These are phyloP conservation scores for Pachymerium ferrugineum DNA, from an alignment of 2,888 invertebrate species.

Conservation along the genomic window DNA sequence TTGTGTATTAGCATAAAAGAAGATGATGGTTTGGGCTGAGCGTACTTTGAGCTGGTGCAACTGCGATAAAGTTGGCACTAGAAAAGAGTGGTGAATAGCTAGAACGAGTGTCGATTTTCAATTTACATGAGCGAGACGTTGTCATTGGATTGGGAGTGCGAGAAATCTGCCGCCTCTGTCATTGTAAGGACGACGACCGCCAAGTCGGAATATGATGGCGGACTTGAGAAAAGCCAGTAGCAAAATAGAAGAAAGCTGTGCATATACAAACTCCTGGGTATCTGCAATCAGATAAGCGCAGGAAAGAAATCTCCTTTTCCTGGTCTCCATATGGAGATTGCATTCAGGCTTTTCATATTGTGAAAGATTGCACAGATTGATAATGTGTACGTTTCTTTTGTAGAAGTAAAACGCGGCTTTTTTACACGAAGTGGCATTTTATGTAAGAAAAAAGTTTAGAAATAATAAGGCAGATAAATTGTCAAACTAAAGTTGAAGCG, in stretches of 20 bases:
- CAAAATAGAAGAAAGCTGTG: neutral
- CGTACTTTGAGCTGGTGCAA: neutral
- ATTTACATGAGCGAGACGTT: conserved; percentile 17
- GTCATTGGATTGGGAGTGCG: conserved; percentile 17
- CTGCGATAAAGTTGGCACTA: conserved; percentile 6
- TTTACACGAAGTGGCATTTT: too few species aligned
- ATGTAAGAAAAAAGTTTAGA: too few species aligned
- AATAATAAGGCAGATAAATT: too few species aligned
- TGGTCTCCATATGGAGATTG: too few species aligned
- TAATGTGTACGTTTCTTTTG: neutral
- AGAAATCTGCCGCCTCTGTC: neutral
- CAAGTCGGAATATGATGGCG: conserved; percentile 4
- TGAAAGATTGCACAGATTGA: neutral
- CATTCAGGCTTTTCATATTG: neutral
- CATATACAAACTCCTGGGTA: neutral
- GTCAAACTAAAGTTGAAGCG: too few species aligned
- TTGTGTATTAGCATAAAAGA: neutral
- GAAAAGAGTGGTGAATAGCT: neutral
- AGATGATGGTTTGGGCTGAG: neutral
- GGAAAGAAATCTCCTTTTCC: conserved; percentile 7
- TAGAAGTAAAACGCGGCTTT: too few species aligned
- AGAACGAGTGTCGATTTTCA: conserved; percentile 21
- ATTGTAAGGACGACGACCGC: conserved; percentile 4
- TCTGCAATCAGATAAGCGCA: neutral
- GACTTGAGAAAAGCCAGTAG: neutral